Evolutionary conservation across 2,888 invertebrate species (phyloP), one percentile per base, ranked within the genome.

Genomic region (Polymixis lichenea): DNA sequence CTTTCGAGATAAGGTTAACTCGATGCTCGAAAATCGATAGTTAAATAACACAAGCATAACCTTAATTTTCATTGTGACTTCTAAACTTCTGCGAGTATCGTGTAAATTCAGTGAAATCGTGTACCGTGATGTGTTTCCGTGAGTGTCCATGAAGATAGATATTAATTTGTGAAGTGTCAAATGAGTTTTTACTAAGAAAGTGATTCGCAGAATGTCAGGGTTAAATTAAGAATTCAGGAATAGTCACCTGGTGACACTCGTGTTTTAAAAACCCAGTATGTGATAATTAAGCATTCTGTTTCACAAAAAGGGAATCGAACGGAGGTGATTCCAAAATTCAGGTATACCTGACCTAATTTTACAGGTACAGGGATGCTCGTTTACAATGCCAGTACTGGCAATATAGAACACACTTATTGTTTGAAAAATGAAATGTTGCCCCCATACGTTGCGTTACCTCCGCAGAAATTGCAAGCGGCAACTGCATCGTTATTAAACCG

Each of bases 41-140:
- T 92, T 92, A 91, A 94, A 95, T 94, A 95, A 95, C 93, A 95
- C 90, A 92, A 93, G 91, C 91, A 92, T 96, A 95, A 96, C 95
- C 95, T 85, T 87, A 88, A 86, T 85, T 84, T 60, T 73, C 72
- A 76, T 76, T 74, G 65, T 56, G 77, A 58, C 66, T 74, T 28
- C 22, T 74, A 22, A 58, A 65, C 49, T 72, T 69, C 19, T 25
- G 46, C 13, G 62, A 15, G 25, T 62, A 46, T 43, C 17, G 25
- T 66, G 69, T 28, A 32, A 53, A 60, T 32, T 65, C 28, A 60
- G 66, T 73, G 69, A 62, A 51, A 55, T 55, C 15, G 56, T 69
- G 64, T 32, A 56, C 25, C 55, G 49, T 53, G 2, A 11, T 60
- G 81, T 72, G 25, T 43, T 51, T 32, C 32, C 22, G 64, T 25